Base-by-base conservation (phyloP, 2,888 invertebrate genomes). In the Carterocephalus palaemon region DNA sequence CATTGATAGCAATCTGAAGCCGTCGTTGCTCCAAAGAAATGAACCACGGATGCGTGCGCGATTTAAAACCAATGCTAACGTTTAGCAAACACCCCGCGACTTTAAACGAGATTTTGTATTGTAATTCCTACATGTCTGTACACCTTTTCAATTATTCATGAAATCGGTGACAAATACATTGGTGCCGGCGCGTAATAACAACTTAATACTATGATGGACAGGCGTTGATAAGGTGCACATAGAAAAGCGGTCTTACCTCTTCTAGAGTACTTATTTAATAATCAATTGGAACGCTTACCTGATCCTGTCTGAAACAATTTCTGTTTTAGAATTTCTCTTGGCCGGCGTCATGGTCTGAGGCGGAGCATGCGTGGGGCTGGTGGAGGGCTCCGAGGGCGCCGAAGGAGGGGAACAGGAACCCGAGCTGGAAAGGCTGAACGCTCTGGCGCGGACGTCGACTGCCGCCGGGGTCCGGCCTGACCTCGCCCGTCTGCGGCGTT, bases 341-440 rank as follows among this genome's bases (percentile, higher is more conserved):
- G 88, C 66, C 57, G 88, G 79, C 46, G 83, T 83, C 68, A 92
- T 88, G 20, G 87, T 59, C 41, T 75, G 71, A 13, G 67, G 60
- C 60, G 87, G 75, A 50, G 82, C 84, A 70, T 93, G 93, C 22
- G 91, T 89, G 6, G 93, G 93, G 51, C 94, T 93, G 49, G 92
- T 87, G 56, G 92, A 92, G 9, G 92, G 91, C 54, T 92, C 93
- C 59, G 93, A 93, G 15, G 92, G 90, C n/a, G 92, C 92, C 1
- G 92, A 92, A 1, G 95, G 94, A 47, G 95, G 94, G 3, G 95
- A 94, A 49, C 93, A 93, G 24, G 94, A 94, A 16, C 92, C 94
- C 49, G 92, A 93, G 53, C 93, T 93, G 6, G 94, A 94, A 13
- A 94, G 72, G 57, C 94, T 93, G 57, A 93, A 93, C 40, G 94